A percentile compares a stretch with the other conserved stretches of the same genome.
These are phyloP conservation scores for Psilanteris sp. DNA, from an alignment of 1,140 invertebrate genomes.

Conservation along the genomic window DNA sequence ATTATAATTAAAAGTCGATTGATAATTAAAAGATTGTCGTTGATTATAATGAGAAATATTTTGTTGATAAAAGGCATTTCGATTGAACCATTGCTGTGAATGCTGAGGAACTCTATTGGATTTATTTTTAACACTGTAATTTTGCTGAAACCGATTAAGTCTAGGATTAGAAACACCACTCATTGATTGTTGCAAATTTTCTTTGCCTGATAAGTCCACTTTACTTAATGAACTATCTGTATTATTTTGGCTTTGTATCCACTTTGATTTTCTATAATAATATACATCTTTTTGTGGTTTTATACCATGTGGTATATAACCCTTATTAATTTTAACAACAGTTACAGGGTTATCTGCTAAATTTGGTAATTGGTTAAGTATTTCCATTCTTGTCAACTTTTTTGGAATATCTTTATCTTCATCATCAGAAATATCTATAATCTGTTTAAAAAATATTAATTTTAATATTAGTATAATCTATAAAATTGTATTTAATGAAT, in stretches of 20 bases:
- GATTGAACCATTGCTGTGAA: conserved; percentile 25
- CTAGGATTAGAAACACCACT: conserved; percentile 16
- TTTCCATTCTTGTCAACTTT: conserved; percentile 70
- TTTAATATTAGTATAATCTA: no score
- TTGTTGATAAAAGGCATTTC: conserved; percentile 38
- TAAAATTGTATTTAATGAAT: no score
- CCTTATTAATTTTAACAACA: conserved; percentile 60
- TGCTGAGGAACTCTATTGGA: conserved; percentile 19
- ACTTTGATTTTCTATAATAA: conserved; percentile 62
- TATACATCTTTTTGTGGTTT: conserved; percentile 69
- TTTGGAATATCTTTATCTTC: conserved; percentile 73
- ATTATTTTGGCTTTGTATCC: conserved; percentile 39
- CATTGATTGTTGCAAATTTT: conserved; percentile 8
- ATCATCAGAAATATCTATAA: conserved; percentile 77
- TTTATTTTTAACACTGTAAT: conserved; percentile 12
- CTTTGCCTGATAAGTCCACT: conserved; percentile 3
- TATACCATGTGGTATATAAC: conserved; percentile 71
- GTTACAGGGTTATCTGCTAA: conserved; percentile 63
- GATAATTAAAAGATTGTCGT: conserved; percentile 28
- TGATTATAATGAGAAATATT: conserved; percentile 38
- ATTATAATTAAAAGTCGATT: conserved; percentile 48
- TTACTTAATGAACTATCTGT: conserved; percentile 13
- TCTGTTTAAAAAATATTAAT: conserved; percentile 54
- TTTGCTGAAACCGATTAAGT: conserved; percentile 28
- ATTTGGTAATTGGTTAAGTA: conserved; percentile 75